Evolutionary conservation across 2,797 vertebrate genomes (phyloP), one percentile per base, ranked within the genome.

Genomic region (Moxostoma hubbsi): DNA sequence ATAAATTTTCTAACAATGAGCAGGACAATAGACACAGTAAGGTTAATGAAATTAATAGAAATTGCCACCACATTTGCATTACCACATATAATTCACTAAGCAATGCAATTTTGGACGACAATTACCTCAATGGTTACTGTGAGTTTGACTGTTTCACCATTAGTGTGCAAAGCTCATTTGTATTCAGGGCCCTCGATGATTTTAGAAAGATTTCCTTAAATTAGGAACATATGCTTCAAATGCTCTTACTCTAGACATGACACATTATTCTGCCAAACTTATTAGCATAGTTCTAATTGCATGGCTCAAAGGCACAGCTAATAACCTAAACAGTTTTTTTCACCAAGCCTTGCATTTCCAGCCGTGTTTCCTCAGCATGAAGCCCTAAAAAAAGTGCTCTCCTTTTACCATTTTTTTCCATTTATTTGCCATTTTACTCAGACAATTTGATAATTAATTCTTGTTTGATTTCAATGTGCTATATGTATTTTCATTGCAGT

Each of bases 181-280:
- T 69, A 72, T 75, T 78, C 46, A 58, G 50, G 36, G 57, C 24
- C 50, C 68, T 69, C 79, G 68, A 73, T 73, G 80, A 81, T 77
- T 84, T 79, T 69, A 65, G 61, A 45, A 72, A 84, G 75, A 81
- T 80, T 62, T 54, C 81, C 70, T 76, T 50, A 74, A 82, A 86
- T 80, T 84, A 72, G 75, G 75, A 77, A 68, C 75, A 85, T 66
- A 74, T 82, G 85, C 51, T 82, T 58, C 6, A 53, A 86, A 86
- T 85, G 85, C 74, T 73, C 81, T 18, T 76, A 86, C 84, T 85
- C 63, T 84, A 88, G 89, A 67, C 80, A 57, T 75, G 84, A 89
- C 88, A 83, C 87, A 91, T 88, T 86, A 64, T 59, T 49, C 24
- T 66, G 59, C 75, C 79, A 71, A 71, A 73, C 45, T 18, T 76